Conservation (phyloP, 2,113 vertebrate genomes). For the Rhea pennata region DNA sequence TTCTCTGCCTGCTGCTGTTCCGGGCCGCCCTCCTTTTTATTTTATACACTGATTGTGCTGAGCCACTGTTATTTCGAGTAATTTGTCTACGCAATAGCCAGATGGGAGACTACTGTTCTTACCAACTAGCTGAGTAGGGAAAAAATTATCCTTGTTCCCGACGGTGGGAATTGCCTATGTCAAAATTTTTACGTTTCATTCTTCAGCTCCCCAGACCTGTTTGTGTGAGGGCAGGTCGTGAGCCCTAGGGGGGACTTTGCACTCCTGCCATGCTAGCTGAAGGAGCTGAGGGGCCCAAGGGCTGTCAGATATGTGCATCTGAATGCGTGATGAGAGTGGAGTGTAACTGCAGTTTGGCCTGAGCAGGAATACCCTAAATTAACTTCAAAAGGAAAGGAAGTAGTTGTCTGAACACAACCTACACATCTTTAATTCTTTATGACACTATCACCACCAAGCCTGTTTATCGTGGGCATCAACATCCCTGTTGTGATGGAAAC, state of each 20-base stretch:
- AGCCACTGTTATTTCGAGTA: neutral
- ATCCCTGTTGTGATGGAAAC: neutral
- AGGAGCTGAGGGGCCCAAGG: neutral
- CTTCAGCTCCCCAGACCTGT: neutral
- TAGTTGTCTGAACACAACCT: neutral
- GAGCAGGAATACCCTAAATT: neutral
- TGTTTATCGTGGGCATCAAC: neutral
- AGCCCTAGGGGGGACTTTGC: neutral
- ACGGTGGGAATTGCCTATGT: neutral
- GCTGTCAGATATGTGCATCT: neutral
- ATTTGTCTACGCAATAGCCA: neutral
- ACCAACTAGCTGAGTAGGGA: neutral
- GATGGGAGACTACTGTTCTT: neutral
- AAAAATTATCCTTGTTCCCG: neutral
- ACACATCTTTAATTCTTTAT: slow-evolving; percentile 2
- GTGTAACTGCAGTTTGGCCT: neutral
- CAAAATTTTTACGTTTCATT: neutral
- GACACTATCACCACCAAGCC: neutral
- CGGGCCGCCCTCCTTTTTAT: neutral
- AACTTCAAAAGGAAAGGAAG: neutral
- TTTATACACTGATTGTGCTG: neutral
- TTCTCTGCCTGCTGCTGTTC: neutral
- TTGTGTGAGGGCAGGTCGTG: neutral
- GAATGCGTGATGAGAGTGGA: neutral
- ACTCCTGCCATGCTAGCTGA: neutral